A percentile compares a stretch with the other conserved stretches of the same genome.
phyloP scores from a whole-genome alignment of 2,113 vertebrate genomes.

The Phrynocephalus versicolor region DNA sequence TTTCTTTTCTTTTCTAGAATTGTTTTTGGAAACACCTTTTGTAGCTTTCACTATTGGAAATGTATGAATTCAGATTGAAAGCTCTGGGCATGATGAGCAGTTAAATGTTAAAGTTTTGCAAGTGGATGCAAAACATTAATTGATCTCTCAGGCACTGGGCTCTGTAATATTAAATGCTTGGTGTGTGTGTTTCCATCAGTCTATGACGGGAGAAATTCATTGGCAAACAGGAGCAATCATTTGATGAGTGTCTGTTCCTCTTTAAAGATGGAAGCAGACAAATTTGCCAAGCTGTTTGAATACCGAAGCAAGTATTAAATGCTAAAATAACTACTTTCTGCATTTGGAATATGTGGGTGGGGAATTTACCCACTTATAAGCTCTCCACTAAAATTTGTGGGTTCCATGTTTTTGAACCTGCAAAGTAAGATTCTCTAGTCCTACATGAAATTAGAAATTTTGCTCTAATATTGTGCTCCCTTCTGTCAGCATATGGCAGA shows the following conservation, averaged over 20 bases:
- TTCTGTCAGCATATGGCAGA: no score
- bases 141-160: not conserved
- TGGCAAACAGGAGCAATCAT: not conserved
- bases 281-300: not conserved
- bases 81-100: not conserved
- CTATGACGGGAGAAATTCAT: not conserved
- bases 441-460: not conserved
- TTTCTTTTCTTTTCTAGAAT: not conserved
- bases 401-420: not conserved
- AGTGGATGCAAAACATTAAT: not conserved
- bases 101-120: not conserved
- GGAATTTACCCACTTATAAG: not conserved
- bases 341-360: not conserved
- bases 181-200: not conserved
- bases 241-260: not conserved
- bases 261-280: not conserved
- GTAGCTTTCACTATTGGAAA: not conserved
- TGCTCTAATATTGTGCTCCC: not conserved
- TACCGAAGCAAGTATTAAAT: not conserved
- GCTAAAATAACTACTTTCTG: not conserved
- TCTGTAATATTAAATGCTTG: not conserved
- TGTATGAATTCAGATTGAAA: not conserved
- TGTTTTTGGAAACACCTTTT: not conserved
- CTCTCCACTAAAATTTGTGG: not conserved
- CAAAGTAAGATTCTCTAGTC: not conserved